phyloP scores from a whole-genome alignment of 23 tunicate species.

The Halocynthia aurantium region DNA sequence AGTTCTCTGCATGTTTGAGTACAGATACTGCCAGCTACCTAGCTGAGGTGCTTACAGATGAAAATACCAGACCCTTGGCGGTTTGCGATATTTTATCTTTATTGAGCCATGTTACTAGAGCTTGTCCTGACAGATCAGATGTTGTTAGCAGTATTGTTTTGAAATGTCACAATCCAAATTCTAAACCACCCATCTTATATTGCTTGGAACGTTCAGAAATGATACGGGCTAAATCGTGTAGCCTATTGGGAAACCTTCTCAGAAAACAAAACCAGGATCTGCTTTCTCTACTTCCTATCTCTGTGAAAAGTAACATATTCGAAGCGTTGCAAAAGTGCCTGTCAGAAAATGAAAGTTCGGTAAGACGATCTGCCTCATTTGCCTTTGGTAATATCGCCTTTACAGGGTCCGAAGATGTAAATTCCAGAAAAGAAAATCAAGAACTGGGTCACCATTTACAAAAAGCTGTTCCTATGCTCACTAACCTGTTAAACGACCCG shows the following conservation, averaged over 20 bases:
- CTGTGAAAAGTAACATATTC: not conserved
- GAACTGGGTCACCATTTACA: constrained; percentile 18
- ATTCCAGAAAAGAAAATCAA: not conserved
- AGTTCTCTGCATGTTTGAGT: constrained; percentile 11
- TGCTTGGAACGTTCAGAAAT: constrained; percentile 18
- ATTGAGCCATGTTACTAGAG: constrained; percentile 16
- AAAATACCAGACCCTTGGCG: constrained; percentile 6
- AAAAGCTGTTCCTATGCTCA: constrained; percentile 15
- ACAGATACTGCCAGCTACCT: constrained; percentile 5
- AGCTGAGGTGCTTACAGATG: not conserved
- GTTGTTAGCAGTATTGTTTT: not conserved
- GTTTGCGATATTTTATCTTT: constrained; percentile 19
- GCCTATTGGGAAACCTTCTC: constrained; percentile 26
- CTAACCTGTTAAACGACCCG: constrained; percentile 12
- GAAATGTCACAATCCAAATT: not conserved
- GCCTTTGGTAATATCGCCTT: constrained; percentile 24
- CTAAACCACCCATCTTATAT: not conserved
- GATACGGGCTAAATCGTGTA: constrained; percentile 26
- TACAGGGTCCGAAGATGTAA: constrained; percentile 5
- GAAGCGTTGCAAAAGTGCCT: constrained; percentile 18
- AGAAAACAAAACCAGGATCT: constrained; percentile 16
- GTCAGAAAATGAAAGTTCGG: constrained; percentile 9
- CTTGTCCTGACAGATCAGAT: constrained; percentile 1
- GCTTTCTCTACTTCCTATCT: not conserved
- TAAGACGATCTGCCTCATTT: constrained; percentile 18